phyloP scores from a whole-genome alignment of 2,113 vertebrate species.

The Hippocampus zosterae region DNA sequence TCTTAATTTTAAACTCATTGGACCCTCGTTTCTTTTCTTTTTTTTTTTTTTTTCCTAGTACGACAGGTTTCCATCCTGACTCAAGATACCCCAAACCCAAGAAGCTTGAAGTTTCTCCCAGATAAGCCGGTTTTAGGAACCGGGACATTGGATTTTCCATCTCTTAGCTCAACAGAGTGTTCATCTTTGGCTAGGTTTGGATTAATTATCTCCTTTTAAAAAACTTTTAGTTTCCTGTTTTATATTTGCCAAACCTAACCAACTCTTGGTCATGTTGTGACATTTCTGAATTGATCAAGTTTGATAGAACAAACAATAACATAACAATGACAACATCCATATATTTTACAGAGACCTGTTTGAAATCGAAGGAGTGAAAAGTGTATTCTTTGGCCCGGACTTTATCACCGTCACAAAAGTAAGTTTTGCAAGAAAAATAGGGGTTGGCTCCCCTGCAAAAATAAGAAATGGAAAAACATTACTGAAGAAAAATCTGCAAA shows the following conservation, averaged over 20 bases:
- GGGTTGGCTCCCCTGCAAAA: no score
- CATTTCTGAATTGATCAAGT: not conserved
- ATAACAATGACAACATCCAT: not conserved
- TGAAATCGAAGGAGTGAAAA: slow-evolving; percentile 78
- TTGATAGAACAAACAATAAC: slow-evolving; percentile 3
- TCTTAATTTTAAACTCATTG: not conserved
- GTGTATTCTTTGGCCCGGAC: slow-evolving; percentile 79
- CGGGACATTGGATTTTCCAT: slow-evolving; percentile 75
- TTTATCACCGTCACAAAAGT: slow-evolving; percentile 81
- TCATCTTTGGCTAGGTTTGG: slow-evolving; percentile 74
- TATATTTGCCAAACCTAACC: not conserved
- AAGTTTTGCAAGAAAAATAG: slow-evolving; percentile 12
- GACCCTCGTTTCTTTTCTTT: not conserved
- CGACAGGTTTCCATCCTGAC: slow-evolving; percentile 71
- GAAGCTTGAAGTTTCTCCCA: slow-evolving; percentile 77
- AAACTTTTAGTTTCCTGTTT: not conserved
- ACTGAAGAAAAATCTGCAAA: no score
- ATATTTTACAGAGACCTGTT: slow-evolving; percentile 69
- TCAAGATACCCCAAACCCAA: slow-evolving; percentile 78
- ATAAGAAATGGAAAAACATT: no score
- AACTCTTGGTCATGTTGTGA: not conserved
- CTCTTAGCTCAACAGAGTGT: slow-evolving; percentile 58
- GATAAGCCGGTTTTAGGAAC: slow-evolving; percentile 72
- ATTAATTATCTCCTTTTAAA: no score
- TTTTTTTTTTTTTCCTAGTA: slow-evolving; percentile 50